Evolutionary conservation across 1,140 invertebrate species (phyloP), one percentile per base, ranked within the genome.

Genomic region (Drosophila bocki): DNA sequence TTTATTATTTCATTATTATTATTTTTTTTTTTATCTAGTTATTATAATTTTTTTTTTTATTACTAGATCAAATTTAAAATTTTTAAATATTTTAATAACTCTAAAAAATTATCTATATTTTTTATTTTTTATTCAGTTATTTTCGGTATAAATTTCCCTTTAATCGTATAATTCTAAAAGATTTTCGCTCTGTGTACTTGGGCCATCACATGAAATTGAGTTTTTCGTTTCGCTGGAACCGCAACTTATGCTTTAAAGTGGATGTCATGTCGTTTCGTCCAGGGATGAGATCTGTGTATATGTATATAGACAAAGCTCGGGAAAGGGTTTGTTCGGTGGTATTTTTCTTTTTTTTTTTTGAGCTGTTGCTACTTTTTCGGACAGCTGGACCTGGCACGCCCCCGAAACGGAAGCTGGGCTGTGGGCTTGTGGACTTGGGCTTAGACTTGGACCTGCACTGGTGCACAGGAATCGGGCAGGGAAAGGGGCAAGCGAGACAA

Each of bases 191-290:
- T 1, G 17, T 15, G 29, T 15, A 29, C 4, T 26, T 17, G 3
- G 32, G 63, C 44, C 32, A 45, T 42, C 47, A 60, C 44, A 37
- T 70, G 42, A 51, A 69, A 82, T 74, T 76, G 63, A 84, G 72
- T 84, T 79, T 82, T 80, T 70, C 65, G 57, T 67, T 71, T 59
- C 29, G 50, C 39, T 87, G 56, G 79, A 81, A 88, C 85, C 81
- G 67, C 74, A 88, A 85, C 78, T 88, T 81, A 81, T 90, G 84
- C 78, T 90, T 88, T 90, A 88, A 88, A 88, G 81, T 76, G 85
- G 56, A 85, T 88, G 77, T 78, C 71, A 68, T 65, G 78, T 75
- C 44, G 51, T 32, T 26, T 17, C 7, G 35, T 32, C 3, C 33
- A n/a, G 29, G 65, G 53, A 58, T 50, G 50, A 19, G 37, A 42